phyloP scores from a whole-genome alignment of 2,888 invertebrate species.

The Gnatocerus cornutus region DNA sequence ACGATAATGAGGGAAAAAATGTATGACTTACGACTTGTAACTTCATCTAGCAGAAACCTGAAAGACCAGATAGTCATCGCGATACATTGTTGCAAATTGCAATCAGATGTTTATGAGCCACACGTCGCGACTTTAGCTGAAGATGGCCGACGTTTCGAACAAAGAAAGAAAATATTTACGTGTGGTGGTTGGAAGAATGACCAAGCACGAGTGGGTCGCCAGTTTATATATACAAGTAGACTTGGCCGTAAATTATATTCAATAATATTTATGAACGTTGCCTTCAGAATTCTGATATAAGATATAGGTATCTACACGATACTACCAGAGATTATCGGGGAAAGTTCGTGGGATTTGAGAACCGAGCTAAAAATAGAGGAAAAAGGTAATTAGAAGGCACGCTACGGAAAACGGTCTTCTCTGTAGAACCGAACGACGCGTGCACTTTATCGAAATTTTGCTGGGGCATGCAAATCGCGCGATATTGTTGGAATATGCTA shows the following conservation, averaged over 20 bases:
- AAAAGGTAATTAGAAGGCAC: slow-evolving; percentile 5
- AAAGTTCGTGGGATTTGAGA: neutral
- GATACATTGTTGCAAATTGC: slow-evolving; percentile 60
- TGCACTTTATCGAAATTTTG: too few species aligned
- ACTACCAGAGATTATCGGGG: slow-evolving; percentile 13
- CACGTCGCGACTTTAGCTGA: slow-evolving; percentile 13
- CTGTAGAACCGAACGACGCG: too few species aligned
- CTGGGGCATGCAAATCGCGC: too few species aligned
- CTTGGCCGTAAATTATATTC: slow-evolving; percentile 69
- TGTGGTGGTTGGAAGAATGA: slow-evolving; percentile 58
- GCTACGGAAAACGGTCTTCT: neutral
- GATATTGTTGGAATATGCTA: too few species aligned
- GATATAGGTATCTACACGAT: slow-evolving; percentile 40
- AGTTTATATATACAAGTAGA: slow-evolving; percentile 65
- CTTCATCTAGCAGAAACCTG: slow-evolving; percentile 53
- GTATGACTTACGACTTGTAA: slow-evolving; percentile 51
- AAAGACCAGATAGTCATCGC: slow-evolving; percentile 56
- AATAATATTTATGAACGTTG: slow-evolving; percentile 69
- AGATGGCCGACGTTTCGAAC: slow-evolving; percentile 26
- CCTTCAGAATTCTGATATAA: slow-evolving; percentile 64
- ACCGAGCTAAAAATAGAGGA: slow-evolving; percentile 16
- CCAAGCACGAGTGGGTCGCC: slow-evolving; percentile 59
- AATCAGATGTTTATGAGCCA: slow-evolving; percentile 53
- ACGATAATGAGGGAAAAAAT: slow-evolving; percentile 45
- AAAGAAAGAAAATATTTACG: slow-evolving; percentile 56